A percentile compares a stretch with the other conserved stretches of the same genome.
Conservation (phyloP, 2,113 vertebrate species). For the Channa maculata region DNA sequence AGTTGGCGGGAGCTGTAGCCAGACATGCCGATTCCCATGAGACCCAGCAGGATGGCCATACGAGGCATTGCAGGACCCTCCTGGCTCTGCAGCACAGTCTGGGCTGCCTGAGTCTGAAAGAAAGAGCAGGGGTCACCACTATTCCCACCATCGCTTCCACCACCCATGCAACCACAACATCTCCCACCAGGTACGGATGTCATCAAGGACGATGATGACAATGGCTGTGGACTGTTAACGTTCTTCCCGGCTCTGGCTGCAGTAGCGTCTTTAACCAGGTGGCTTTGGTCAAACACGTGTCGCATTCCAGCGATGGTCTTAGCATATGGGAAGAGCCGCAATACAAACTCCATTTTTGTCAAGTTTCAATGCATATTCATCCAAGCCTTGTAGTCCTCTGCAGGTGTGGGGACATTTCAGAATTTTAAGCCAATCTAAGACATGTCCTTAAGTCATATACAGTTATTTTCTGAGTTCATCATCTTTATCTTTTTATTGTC, state of each 20-base stretch:
- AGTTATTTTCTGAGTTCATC: constrained; percentile 29
- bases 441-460: constrained; percentile 42
- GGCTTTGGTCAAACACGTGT: constrained; percentile 37
- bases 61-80: constrained; percentile 77
- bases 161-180: not conserved
- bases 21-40: constrained; percentile 85
- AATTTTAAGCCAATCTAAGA: constrained; percentile 47
- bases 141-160: not conserved
- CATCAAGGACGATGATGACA: not conserved
- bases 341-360: constrained; percentile 53
- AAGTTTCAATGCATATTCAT: constrained; percentile 20
- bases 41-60: constrained; percentile 84
- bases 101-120: constrained; percentile 86
- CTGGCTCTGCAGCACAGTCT: constrained; percentile 73
- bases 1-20: constrained; percentile 88
- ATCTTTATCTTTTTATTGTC: too few species aligned
- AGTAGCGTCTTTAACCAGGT: constrained; percentile 35
- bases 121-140: constrained; percentile 42
- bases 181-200: not conserved
- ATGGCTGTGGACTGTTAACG: not conserved
- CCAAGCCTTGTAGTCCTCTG: constrained; percentile 23
- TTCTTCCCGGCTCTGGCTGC: constrained; percentile 28
- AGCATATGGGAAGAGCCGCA: constrained; percentile 43
- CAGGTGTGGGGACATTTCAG: constrained; percentile 28
- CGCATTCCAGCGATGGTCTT: constrained; percentile 54